A percentile compares a stretch with the other conserved stretches of the same genome.
Evolutionary conservation across 2,888 invertebrate genomes (phyloP).

Genomic region (Epinotia ramella): DNA sequence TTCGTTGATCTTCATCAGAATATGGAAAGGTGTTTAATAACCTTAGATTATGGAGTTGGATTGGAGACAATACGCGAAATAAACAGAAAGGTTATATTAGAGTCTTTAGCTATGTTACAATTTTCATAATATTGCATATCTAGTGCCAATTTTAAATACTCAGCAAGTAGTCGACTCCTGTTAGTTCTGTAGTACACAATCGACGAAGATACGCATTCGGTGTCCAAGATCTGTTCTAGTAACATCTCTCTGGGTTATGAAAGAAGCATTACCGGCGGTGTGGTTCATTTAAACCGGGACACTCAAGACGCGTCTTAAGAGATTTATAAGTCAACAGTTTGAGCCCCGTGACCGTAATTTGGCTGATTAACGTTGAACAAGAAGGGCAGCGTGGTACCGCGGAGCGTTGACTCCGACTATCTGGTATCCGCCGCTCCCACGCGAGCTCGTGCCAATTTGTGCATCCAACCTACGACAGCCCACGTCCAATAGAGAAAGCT

Average conservation of each 20-base stretch:
- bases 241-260: too few species aligned
- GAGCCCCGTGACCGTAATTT: slow-evolving; percentile 44
- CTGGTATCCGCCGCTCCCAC: slow-evolving; percentile 75
- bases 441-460: slow-evolving; percentile 72
- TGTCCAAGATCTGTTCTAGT: too few species aligned
- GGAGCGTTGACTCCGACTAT: slow-evolving; percentile 76
- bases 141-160: too few species aligned
- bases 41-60: background rate
- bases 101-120: background rate
- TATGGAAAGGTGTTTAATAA: background rate
- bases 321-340: slow-evolving; percentile 37
- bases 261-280: too few species aligned
- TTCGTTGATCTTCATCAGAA: background rate
- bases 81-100: background rate
- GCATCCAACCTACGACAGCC: slow-evolving; percentile 66
- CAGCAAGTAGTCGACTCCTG: too few species aligned
- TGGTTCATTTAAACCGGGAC: background rate
- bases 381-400: slow-evolving; percentile 52
- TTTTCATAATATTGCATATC: too few species aligned
- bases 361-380: slow-evolving; percentile 52
- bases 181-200: too few species aligned
- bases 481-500: slow-evolving; percentile 60
- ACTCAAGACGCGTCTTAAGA: slow-evolving; percentile 16
- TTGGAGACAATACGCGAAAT: background rate
- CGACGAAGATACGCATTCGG: too few species aligned